Percentiles rank a stretch among this genome's conserved stretches.
Evolutionary conservation across 2,797 vertebrate genomes (phyloP).

Genomic region (Falco berigora): DNA sequence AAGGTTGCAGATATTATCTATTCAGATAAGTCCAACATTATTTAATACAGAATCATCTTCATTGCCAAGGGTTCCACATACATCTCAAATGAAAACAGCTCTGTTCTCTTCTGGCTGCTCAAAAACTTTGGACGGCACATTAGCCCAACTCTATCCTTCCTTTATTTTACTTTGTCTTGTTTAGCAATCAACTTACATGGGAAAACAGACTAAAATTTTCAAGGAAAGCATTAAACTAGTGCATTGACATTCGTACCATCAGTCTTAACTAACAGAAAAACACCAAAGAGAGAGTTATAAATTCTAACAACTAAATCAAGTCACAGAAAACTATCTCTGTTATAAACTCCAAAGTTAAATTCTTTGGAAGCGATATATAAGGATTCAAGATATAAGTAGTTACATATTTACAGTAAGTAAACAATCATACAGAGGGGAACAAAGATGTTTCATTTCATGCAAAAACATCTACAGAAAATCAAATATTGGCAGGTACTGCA

Average conservation of each 20-base stretch:
- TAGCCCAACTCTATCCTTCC: not conserved
- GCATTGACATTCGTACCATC: not conserved
- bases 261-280: not conserved
- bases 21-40: constrained; percentile 27
- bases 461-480: not conserved
- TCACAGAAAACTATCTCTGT: not conserved
- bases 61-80: not conserved
- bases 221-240: not conserved
- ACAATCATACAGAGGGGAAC: not conserved
- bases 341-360: no score
- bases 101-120: not conserved
- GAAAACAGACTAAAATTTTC: not conserved
- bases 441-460: not conserved
- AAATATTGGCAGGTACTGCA: not conserved
- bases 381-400: not conserved
- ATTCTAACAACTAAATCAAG: not conserved
- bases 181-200: not conserved
- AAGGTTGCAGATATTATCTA: constrained; percentile 46
- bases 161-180: not conserved
- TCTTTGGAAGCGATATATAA: not conserved
- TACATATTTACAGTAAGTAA: not conserved
- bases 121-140: not conserved
- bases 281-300: not conserved
- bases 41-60: constrained; percentile 2
- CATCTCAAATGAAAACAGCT: not conserved